A percentile compares a stretch with the other conserved stretches of the same genome.
phyloP scores from a whole-genome alignment of 2,113 vertebrate genomes.

The Bubalus kerabau region DNA sequence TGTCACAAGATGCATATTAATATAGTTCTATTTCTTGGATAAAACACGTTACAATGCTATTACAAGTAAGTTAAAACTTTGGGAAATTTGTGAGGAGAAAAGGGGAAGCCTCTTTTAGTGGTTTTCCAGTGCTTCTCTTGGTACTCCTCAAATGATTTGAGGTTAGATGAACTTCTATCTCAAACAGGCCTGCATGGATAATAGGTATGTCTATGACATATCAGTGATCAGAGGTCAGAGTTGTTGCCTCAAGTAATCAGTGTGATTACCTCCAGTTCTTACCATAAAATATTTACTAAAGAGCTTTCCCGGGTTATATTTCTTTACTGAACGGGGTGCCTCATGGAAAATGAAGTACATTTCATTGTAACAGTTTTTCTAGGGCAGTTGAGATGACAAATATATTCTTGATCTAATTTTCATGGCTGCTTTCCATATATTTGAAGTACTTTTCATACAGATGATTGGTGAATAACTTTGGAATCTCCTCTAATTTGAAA shows the following conservation, averaged over 20 bases:
- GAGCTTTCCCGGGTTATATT: slow-evolving; percentile 30
- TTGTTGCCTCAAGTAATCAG: background rate
- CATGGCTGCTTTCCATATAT: background rate
- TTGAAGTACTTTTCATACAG: background rate
- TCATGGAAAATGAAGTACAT: background rate
- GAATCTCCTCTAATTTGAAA: background rate
- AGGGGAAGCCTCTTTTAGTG: background rate
- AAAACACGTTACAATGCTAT: background rate
- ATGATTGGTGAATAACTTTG: background rate
- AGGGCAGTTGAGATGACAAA: background rate
- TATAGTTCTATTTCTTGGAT: background rate
- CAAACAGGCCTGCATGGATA: background rate
- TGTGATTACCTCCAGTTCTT: background rate
- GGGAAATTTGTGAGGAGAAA: background rate
- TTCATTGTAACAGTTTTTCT: background rate
- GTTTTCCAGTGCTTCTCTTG: background rate
- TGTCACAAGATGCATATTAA: background rate
- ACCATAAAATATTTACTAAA: slow-evolving; percentile 30
- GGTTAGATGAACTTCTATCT: background rate
- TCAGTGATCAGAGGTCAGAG: slow-evolving; percentile 37
- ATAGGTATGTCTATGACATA: background rate
- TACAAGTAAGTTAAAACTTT: background rate
- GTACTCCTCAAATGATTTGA: background rate
- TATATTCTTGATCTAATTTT: background rate
- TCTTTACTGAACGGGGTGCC: background rate